Percentiles rank a stretch among this genome's conserved stretches.
Conservation (phyloP, 2,797 vertebrate genomes). For the Lepilemur septentrionalis region DNA sequence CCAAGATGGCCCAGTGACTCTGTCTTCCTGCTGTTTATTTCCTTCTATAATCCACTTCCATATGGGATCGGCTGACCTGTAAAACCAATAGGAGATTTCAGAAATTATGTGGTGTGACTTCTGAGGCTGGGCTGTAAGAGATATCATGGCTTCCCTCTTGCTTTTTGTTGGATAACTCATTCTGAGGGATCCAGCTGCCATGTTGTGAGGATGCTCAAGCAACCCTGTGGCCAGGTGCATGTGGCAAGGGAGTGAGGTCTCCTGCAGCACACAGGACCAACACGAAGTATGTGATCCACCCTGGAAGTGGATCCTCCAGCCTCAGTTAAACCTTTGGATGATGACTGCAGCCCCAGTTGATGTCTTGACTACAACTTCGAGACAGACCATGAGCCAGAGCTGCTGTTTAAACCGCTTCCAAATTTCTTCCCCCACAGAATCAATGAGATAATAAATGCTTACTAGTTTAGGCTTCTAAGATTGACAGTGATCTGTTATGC, state of each 20-base stretch:
- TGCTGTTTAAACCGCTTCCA: not conserved
- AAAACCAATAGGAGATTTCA: not conserved
- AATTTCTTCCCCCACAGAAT: not conserved
- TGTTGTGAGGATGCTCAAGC: not conserved
- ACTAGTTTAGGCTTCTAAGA: not conserved
- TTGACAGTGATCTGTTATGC: not conserved
- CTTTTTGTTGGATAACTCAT: not conserved
- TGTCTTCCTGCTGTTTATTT: too few relatives aligned
- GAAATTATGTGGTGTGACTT: not conserved
- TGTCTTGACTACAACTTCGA: not conserved
- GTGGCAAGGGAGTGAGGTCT: too few relatives aligned
- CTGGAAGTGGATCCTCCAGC: not conserved
- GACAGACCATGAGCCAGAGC: not conserved
- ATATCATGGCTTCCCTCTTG: not conserved
- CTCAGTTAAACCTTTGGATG: not conserved
- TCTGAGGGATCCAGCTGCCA: not conserved
- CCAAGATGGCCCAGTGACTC: not conserved
- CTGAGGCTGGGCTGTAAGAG: not conserved
- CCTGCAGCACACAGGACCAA: not conserved
- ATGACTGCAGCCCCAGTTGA: not conserved
- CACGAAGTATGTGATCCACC: not conserved
- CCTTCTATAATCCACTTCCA: not conserved
- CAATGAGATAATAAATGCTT: not conserved
- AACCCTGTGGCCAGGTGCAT: accelerated
- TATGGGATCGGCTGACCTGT: not conserved